Evolutionary conservation across 2,113 vertebrate genomes (phyloP).

Genomic region (Podocnemis expansa): DNA sequence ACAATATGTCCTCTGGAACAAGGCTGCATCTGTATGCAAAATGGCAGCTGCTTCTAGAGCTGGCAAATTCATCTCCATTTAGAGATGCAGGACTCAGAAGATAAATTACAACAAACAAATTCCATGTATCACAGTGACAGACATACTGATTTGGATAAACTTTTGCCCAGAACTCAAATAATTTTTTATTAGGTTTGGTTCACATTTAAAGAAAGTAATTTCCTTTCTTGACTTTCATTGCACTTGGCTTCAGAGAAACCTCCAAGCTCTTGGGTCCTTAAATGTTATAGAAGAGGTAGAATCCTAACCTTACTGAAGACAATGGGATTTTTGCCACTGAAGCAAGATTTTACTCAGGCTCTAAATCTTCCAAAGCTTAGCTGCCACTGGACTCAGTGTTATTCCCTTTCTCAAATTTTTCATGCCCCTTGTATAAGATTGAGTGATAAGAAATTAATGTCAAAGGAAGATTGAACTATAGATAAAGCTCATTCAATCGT

Average conservation of each 20-base stretch:
- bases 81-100: neutral
- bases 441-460: neutral
- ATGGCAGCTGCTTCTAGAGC: neutral
- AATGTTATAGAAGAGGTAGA: neutral
- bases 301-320: neutral
- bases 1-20: neutral
- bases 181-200: neutral
- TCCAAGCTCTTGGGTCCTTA: neutral
- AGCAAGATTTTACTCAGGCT: neutral
- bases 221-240: neutral
- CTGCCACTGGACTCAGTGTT: constrained; percentile 3
- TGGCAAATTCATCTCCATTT: neutral
- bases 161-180: neutral
- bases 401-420: neutral
- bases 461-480: neutral
- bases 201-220: neutral
- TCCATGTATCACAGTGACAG: neutral
- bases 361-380: neutral
- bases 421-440: neutral
- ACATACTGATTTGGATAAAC: neutral
- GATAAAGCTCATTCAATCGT: neutral
- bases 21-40: neutral
- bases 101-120: neutral
- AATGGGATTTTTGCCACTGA: neutral
- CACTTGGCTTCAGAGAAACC: accelerated